Percentiles rank a stretch among this genome's conserved stretches.
Conservation (phyloP, 1,140 invertebrate species). For the Drosophila seguyi region DNA sequence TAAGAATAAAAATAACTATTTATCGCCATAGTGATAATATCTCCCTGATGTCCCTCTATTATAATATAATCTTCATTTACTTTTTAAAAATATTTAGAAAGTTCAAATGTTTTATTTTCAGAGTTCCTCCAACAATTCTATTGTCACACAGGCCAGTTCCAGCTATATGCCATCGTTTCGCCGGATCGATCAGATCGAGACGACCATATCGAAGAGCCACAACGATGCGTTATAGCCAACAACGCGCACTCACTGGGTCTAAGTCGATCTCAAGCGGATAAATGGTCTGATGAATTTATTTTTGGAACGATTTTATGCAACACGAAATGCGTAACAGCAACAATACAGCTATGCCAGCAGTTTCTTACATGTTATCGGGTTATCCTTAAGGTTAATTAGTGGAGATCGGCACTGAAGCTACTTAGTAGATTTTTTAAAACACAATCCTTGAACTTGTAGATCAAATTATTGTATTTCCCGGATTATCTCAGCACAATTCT, state of each 20-base stretch:
- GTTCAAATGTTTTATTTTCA: constrained; percentile 21
- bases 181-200: constrained; percentile 83
- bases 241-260: constrained; percentile 72
- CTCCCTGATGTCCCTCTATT: background rate
- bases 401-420: constrained; percentile 53
- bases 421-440: constrained; percentile 59
- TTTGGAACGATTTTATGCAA: constrained; percentile 69
- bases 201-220: constrained; percentile 80
- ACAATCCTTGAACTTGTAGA: constrained; percentile 26
- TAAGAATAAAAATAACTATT: background rate
- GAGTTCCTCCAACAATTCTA: constrained; percentile 84
- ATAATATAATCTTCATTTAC: background rate
- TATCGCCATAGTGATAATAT: background rate
- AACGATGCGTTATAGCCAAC: constrained; percentile 84
- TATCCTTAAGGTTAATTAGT: constrained; percentile 25
- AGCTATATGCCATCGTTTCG: constrained; percentile 81
- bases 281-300: constrained; percentile 65
- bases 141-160: constrained; percentile 78
- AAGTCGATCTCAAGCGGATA: constrained; percentile 45
- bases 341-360: constrained; percentile 20
- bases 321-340: constrained; percentile 22
- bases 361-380: constrained; percentile 1
- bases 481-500: constrained; percentile 71
- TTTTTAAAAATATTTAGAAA: constrained; percentile 20
- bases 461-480: constrained; percentile 32